phyloP scores from a whole-genome alignment of 2,797 vertebrate species.

The Uromys caudimaculatus region DNA sequence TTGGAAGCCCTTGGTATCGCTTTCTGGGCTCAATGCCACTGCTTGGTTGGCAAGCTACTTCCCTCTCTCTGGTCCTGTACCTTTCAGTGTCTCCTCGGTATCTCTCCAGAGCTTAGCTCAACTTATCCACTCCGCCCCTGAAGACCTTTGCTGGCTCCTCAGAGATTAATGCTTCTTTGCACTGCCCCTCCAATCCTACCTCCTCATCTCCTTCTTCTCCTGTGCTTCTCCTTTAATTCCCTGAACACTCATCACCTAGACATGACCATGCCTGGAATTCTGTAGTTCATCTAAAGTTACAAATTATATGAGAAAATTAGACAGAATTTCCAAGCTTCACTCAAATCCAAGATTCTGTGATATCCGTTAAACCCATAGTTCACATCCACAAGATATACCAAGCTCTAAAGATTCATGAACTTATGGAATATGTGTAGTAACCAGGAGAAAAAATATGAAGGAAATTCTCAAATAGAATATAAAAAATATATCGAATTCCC shows the following conservation, averaged over 20 bases:
- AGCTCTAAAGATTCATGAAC: background rate
- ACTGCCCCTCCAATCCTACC: background rate
- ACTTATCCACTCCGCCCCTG: background rate
- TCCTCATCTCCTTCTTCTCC: background rate
- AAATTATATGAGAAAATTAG: background rate
- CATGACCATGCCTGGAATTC: background rate
- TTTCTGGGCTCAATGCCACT: too few species aligned
- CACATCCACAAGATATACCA: background rate
- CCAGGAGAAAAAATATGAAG: slow-evolving; percentile 4
- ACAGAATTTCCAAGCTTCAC: background rate
- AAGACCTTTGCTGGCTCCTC: background rate
- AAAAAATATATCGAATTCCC: background rate
- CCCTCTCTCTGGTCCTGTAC: background rate
- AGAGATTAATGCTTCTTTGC: background rate
- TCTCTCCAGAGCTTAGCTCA: background rate
- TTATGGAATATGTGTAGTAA: background rate
- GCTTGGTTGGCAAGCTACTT: background rate
- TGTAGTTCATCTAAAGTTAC: background rate
- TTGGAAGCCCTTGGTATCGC: background rate
- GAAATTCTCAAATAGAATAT: background rate
- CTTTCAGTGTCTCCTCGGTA: background rate
- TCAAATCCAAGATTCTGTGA: background rate
- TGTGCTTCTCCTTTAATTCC: background rate
- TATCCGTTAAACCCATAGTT: background rate
- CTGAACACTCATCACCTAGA: background rate